Base-by-base conservation (phyloP, 30 jellyfish, hydroid and myxozoan genomes). In the Mastigias papua region DNA sequence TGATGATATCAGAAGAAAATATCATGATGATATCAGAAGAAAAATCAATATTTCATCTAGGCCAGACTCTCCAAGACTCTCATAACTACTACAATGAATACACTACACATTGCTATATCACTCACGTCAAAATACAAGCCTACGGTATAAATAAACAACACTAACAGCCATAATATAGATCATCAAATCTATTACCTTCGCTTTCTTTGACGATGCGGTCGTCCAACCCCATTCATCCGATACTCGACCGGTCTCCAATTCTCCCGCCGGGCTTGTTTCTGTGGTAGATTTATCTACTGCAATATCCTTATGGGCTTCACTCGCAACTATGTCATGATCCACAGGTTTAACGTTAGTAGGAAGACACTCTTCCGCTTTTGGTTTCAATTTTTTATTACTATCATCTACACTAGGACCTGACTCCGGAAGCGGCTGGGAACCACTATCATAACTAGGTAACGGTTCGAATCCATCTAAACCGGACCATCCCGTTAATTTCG, bases 201-300 rank as follows among this genome's bases (percentile, higher is more conserved):
- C 51, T 74, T 84, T 89, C 86, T 69, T 79, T 23, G 99, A 84
- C 13, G 99, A 84, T 26, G 96, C 97, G 25, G 97, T 94, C 25
- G 97, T 89, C 99, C 99, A 94, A 8, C 97, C 99, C 88, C 92
- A 81, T 60, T 86, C 98, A 17, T 80, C 97, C 1, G 86, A 75
- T 48, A 83, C 69, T 46, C 35, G 67, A 29, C 63, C 73, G 0
- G 69, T 31, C 1, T 48, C 91, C 46, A 10, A 34, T 48, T 32
- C 76, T 10, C 31, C 71, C 3, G 51, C 69, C 67, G 74, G 22
- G 42, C 49, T n/a, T 48, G n/a, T 62, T 10, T 66, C 71, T 1
- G 34, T 49, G 2, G 73, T 35, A 25, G 68, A 69, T 34, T 48
- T 72, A 26, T 86, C 89, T 31, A 27, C 2, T 30, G 57, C 30